Conservation (phyloP, 2,113 vertebrate species). For the Danionella cerebrum region DNA sequence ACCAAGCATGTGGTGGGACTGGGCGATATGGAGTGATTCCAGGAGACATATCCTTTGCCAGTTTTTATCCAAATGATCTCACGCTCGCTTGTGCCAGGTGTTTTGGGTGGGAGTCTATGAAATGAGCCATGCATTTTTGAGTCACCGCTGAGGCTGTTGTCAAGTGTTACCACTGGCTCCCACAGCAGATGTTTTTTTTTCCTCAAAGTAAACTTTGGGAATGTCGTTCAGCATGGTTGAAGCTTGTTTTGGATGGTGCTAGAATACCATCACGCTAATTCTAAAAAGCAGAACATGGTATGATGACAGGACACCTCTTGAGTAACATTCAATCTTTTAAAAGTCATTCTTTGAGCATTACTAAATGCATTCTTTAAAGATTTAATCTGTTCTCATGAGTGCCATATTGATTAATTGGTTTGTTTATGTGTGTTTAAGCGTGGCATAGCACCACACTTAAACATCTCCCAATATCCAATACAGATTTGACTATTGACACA, state of each 20-base stretch:
- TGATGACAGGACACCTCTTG: background rate
- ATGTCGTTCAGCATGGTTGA: background rate
- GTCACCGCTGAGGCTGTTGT: conserved; percentile 43
- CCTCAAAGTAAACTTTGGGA: conserved; percentile 7
- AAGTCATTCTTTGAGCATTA: background rate
- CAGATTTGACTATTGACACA: no score
- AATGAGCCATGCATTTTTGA: conserved; percentile 47
- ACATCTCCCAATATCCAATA: no score
- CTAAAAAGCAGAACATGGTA: background rate
- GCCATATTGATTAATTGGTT: no score
- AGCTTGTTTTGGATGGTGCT: background rate
- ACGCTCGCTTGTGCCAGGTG: conserved; percentile 44
- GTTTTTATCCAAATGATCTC: conserved; percentile 57
- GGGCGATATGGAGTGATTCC: conserved; percentile 64
- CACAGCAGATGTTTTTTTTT: background rate
- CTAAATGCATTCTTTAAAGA: background rate
- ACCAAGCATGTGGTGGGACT: conserved; percentile 66
- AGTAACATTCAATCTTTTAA: background rate
- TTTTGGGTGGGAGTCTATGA: conserved; percentile 56
- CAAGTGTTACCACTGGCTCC: conserved; percentile 2
- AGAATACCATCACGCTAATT: background rate
- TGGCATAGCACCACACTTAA: no score
- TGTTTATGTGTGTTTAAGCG: no score
- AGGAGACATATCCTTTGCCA: conserved; percentile 56
- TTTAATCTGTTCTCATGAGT: no score